These are phyloP conservation scores for Phrynosoma blainvillii DNA, from an alignment of 2,113 vertebrate genomes.

Conservation along the genomic window DNA sequence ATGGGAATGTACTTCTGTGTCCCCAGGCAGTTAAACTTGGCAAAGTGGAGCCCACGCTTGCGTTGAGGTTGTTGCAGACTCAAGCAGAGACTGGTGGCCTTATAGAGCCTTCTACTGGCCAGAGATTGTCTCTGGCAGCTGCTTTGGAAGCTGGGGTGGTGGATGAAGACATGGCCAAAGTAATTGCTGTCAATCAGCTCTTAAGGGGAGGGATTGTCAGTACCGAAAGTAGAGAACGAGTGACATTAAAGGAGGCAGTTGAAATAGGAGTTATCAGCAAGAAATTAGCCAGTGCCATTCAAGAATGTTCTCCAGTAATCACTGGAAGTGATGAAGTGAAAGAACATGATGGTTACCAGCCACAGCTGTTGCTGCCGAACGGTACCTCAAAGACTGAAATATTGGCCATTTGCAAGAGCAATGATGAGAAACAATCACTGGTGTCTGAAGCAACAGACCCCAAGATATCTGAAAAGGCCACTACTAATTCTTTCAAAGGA, in stretches of 20 bases:
- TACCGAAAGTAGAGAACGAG: slow-evolving; percentile 67
- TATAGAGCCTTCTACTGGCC: slow-evolving; percentile 80
- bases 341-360: not conserved
- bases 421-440: slow-evolving; percentile 28
- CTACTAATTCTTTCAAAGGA: not conserved
- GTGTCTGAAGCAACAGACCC: rapidly evolving
- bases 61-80: slow-evolving; percentile 82
- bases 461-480: rapidly evolving
- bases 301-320: not conserved
- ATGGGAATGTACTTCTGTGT: slow-evolving; percentile 64
- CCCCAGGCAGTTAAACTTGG: slow-evolving; percentile 78
- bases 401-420: not conserved
- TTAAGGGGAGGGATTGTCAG: slow-evolving; percentile 82
- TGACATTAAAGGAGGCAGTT: slow-evolving; percentile 79
- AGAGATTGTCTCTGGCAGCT: slow-evolving; percentile 78
- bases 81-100: slow-evolving; percentile 87
- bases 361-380: slow-evolving; percentile 13
- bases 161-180: slow-evolving; percentile 77
- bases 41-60: slow-evolving; percentile 78
- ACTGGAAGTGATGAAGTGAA: slow-evolving; percentile 24
- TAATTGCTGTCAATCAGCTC: slow-evolving; percentile 82
- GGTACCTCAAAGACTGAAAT: slow-evolving; percentile 25
- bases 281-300: slow-evolving; percentile 73
- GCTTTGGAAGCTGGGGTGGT: slow-evolving; percentile 79
- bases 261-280: slow-evolving; percentile 74